A percentile compares a stretch with the other conserved stretches of the same genome.
Conservation (phyloP, 2,888 invertebrate species). For the Drosophila barbarae region DNA sequence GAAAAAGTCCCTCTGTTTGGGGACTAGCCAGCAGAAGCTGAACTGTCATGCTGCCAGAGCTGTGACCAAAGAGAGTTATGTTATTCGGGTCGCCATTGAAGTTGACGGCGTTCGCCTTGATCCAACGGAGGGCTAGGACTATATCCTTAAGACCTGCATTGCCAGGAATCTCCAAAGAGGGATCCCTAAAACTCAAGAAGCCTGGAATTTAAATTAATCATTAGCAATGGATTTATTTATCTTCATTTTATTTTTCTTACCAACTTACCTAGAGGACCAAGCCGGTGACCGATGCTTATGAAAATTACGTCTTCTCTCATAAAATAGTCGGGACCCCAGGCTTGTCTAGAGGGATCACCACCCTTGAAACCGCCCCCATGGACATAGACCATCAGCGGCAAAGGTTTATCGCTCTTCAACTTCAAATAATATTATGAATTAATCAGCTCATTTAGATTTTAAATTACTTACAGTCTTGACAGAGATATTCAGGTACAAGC, state of each 20-base stretch:
- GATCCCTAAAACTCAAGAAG: constrained; percentile 79
- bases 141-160: constrained; percentile 81
- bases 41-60: constrained; percentile 79
- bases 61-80: constrained; percentile 81
- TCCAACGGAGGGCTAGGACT: constrained; percentile 80
- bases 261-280: constrained; percentile 77
- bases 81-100: constrained; percentile 81
- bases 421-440: constrained; percentile 11
- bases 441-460: constrained; percentile 19
- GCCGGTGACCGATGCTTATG: constrained; percentile 79
- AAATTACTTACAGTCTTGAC: constrained; percentile 50
- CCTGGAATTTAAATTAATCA: constrained; percentile 74
- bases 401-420: neutral
- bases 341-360: constrained; percentile 63
- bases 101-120: constrained; percentile 78
- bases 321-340: constrained; percentile 78
- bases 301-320: constrained; percentile 78
- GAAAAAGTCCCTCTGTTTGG: constrained; percentile 77
- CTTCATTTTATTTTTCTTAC: neutral
- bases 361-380: constrained; percentile 58
- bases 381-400: constrained; percentile 68
- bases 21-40: constrained; percentile 79
- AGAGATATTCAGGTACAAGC: constrained; percentile 69
- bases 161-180: constrained; percentile 79
- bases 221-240: neutral